Conservation (phyloP, 2,113 vertebrate genomes). For the Ochotona princeps region DNA sequence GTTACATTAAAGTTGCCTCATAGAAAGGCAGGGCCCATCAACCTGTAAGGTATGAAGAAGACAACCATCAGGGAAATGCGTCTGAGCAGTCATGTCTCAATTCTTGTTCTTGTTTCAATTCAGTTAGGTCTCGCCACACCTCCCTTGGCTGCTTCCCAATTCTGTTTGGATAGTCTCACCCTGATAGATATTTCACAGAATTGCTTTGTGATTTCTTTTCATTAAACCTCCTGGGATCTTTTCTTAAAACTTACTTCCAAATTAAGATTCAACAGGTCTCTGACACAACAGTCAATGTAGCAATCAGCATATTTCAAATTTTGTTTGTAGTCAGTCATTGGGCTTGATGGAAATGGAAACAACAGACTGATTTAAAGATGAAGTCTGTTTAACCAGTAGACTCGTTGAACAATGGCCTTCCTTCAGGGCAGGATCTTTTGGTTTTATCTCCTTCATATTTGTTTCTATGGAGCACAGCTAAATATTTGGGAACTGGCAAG, state of each 20-base stretch:
- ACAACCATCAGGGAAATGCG: neutral
- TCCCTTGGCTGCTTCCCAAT: neutral
- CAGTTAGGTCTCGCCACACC: neutral
- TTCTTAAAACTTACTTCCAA: conserved; percentile 29
- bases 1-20: neutral
- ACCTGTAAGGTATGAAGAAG: neutral
- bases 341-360: neutral
- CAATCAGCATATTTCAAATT: neutral
- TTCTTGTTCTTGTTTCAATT: conserved; percentile 44
- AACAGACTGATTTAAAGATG: conserved; percentile 7
- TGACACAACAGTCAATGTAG: neutral
- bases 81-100: conserved; percentile 11
- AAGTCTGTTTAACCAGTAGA: conserved; percentile 19
- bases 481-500: conserved; percentile 50
- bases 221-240: neutral
- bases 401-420: neutral
- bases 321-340: conserved; percentile 20
- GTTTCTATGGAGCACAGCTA: conserved; percentile 61
- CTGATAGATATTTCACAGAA: conserved; percentile 13
- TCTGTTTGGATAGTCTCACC: conserved; percentile 14
- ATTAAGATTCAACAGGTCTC: neutral
- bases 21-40: neutral
- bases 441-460: conserved; percentile 31
- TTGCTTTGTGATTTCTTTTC: neutral
- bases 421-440: conserved; percentile 15